Evolutionary conservation across 2,113 vertebrate species (phyloP), one percentile per base, ranked within the genome.

Genomic region (Telmatochromis sp.): DNA sequence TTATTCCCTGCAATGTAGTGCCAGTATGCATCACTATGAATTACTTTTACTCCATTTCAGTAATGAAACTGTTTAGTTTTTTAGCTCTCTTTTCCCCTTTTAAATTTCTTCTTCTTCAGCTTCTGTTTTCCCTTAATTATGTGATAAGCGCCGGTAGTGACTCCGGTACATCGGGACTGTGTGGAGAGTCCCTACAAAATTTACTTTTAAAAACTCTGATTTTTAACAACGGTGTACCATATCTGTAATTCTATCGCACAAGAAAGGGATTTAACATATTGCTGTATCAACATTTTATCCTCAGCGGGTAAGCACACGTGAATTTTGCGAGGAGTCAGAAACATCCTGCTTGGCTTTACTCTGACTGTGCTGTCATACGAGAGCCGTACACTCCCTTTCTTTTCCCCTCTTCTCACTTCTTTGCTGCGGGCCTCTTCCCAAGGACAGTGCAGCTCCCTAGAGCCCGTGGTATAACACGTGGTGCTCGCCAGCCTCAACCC

Each of bases 371-470:
- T 42, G 23, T 83, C 65, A 92, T 65, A 70, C 63, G 15, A 82
- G n/a, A 91, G 75, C 31, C 42, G 49, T 83, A 63, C 26, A 84
- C 83, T 82, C 83, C 35, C 81, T 70, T 81, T 83, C 78, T 80
- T 53, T 45, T 70, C 63, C 42, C 82, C 80, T 82, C 84, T 79
- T 58, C 87, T 92, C 82, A 85, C 91, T 93, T 83, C 51, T 87
- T 82, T 88, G 94, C 83, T 88, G 89, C 81, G 87, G 93, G 92
- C 92, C 89, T 94, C 95, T 94, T 95, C 94, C 93, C 95, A 96
- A 96, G 95, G 95, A 96, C 95, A 92, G 91, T n/a, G 88, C 65
- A 80, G 84, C 73, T 93, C 94, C 92, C 94, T 10, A 15, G 93
- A 93, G 95, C 49, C 93, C 12, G 4, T 6, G 75, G 45, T n/a